These are phyloP conservation scores for Trichogramma evanescens DNA, from an alignment of 2,888 invertebrate species.

Conservation along the genomic window DNA sequence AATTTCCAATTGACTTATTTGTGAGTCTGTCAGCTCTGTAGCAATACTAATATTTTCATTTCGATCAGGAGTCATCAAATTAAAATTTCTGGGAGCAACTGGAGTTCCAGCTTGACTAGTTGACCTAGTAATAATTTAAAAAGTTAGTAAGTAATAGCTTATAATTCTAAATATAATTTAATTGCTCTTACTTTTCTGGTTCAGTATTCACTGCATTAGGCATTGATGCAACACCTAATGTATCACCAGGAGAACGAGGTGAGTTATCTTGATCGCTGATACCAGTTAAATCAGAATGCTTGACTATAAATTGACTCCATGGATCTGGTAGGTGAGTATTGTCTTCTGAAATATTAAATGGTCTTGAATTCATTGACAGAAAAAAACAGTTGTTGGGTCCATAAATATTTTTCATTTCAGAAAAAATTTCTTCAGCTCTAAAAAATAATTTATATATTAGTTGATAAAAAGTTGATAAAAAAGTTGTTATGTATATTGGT, in stretches of 20 bases:
- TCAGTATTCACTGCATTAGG: conserved; percentile 43
- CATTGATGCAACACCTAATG: conserved; percentile 47
- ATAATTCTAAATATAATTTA: conserved; percentile 28
- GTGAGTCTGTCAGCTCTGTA: conserved; percentile 35
- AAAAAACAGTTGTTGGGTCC: conserved; percentile 83
- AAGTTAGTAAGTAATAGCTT: not conserved
- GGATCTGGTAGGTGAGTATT: conserved; percentile 66
- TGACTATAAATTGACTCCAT: conserved; percentile 74
- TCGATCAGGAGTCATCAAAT: conserved; percentile 36
- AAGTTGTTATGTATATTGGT: not conserved
- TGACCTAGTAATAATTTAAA: conserved; percentile 27
- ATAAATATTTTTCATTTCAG: conserved; percentile 78
- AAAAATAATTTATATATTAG: conserved; percentile 30
- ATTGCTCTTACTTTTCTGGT: conserved; percentile 36
- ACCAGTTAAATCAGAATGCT: conserved; percentile 45
- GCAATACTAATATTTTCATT: conserved; percentile 36
- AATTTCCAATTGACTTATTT: conserved; percentile 45
- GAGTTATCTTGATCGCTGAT: conserved; percentile 51
- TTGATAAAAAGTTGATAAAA: conserved; percentile 2
- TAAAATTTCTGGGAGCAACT: conserved; percentile 34
- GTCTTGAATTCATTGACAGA: conserved; percentile 80
- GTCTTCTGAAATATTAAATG: conserved; percentile 50
- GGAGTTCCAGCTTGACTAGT: conserved; percentile 42
- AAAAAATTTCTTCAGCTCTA: conserved; percentile 78
- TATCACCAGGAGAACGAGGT: conserved; percentile 55